Evolutionary conservation across 2,888 invertebrate species (phyloP).

Genomic region (Toxonevra muliebris): DNA sequence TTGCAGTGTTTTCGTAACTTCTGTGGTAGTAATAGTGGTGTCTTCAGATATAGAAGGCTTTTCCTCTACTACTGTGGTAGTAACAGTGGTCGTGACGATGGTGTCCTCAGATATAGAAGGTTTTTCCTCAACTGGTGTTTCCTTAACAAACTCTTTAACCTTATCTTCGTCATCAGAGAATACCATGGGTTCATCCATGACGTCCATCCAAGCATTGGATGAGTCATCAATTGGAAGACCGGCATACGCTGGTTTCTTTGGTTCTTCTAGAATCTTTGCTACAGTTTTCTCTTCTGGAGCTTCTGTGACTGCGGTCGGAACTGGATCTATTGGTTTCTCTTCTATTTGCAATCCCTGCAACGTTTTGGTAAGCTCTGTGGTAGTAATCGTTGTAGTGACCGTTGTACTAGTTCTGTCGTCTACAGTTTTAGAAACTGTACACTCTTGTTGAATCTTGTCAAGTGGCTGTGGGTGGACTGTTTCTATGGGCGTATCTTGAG

Average conservation of each 20-base stretch:
- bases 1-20: not conserved
- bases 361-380: not conserved
- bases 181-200: conserved; percentile 50
- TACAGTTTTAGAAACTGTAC: no score
- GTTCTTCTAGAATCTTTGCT: conserved; percentile 27
- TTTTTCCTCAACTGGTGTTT: not conserved
- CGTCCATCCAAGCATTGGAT: conserved; percentile 54
- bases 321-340: not conserved
- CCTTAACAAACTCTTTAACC: conserved; percentile 22
- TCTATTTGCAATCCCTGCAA: not conserved
- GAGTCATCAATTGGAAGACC: conserved; percentile 57
- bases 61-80: conserved; percentile 44
- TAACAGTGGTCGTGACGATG: conserved; percentile 38
- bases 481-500: not conserved
- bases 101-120: conserved; percentile 22
- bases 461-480: not conserved
- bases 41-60: not conserved
- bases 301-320: not conserved
- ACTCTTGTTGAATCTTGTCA: not conserved
- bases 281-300: not conserved
- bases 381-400: not conserved
- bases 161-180: conserved; percentile 48
- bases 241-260: conserved; percentile 47
- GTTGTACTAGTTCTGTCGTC: conserved; percentile 4
- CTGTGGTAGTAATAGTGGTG: conserved; percentile 4